Evolutionary conservation across 2,113 vertebrate genomes (phyloP), one percentile per base, ranked within the genome.

Genomic region (Corythaixoides concolor): DNA sequence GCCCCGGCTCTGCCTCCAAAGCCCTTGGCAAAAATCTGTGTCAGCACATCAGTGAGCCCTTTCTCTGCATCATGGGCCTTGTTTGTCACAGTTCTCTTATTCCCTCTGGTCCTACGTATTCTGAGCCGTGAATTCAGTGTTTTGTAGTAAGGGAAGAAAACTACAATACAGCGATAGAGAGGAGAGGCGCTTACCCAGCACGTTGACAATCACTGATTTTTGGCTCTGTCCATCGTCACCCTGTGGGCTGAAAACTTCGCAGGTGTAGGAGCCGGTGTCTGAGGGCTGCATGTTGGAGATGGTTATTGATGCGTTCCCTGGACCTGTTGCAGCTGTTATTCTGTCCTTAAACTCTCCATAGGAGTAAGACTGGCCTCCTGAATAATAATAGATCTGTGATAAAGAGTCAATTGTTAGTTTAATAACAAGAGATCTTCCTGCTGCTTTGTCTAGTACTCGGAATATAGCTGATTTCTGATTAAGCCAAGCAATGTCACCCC

Each of bases 221-320:
- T 99, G 97, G 33, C 97, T 98, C 47, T 82, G 74, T 60, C 98
- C 98, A 0, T 15, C 19, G 9, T 97, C 82, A 24, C 98, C 98
- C 9, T 98, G 98, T 4, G 98, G 95, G 90, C 98, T 99, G 94
- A 98, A 98, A 76, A 99, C 98, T 63, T 99, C 98, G 28, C 99
- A 99, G 27, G 70, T 97, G 85, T 99, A 99, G 77, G 96, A 28
- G 5, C 99, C 99, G 2, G 98, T 89, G 58, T 99, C 99, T 12
- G 97, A 96, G 45, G 98, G 90, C 52, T 98, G 98, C 98, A 99
- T 98, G 81, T 98, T 97, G 33, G 77, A 97, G 85, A 99, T 98
- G 22, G 97, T 97, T 94, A 99, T 98, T 7, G 98, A 98, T 30
- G 98, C 98, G 3, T 99, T 99, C 74, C 90, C 97, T 39, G 98